Conservation (phyloP, 2,888 invertebrate genomes). For the Andricus quercusramuli region DNA sequence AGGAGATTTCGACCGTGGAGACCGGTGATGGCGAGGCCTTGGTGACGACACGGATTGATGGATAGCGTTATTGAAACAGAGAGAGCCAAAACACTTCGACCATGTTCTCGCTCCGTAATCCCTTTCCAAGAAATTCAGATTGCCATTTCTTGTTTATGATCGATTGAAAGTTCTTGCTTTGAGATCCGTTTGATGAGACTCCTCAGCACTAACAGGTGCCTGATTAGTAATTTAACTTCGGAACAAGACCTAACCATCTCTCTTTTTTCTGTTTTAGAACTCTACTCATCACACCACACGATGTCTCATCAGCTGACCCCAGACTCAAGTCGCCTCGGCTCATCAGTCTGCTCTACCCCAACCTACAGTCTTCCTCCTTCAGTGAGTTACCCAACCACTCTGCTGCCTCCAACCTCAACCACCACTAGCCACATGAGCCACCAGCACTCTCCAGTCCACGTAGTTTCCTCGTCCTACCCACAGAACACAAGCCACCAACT, state of each 20-base stretch:
- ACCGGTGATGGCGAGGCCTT: neutral
- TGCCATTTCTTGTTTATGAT: neutral
- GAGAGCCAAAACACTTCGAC: neutral
- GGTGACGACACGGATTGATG: conserved; percentile 47
- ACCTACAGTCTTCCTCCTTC: conserved; percentile 76
- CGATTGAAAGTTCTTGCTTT: neutral
- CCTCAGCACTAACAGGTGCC: no score
- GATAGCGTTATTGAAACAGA: conserved; percentile 15
- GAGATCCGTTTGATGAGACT: no score
- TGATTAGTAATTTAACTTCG: no score
- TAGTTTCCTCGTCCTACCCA: conserved; percentile 81
- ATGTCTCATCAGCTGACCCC: conserved; percentile 68
- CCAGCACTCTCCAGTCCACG: conserved; percentile 69
- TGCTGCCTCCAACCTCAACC: conserved; percentile 78
- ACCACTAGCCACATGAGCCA: conserved; percentile 81
- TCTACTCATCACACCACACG: conserved; percentile 76
- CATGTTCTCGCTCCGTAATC: neutral
- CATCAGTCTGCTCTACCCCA: conserved; percentile 75
- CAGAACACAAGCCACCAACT: conserved; percentile 72
- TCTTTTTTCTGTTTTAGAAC: conserved; percentile 67
- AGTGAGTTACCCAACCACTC: conserved; percentile 78
- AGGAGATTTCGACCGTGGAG: conserved; percentile 47
- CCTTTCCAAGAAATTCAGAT: neutral
- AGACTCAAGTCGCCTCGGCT: conserved; percentile 75
- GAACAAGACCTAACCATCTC: neutral